These are phyloP conservation scores for Dendroctonus valens DNA, from an alignment of 1,140 invertebrate species.

Conservation along the genomic window DNA sequence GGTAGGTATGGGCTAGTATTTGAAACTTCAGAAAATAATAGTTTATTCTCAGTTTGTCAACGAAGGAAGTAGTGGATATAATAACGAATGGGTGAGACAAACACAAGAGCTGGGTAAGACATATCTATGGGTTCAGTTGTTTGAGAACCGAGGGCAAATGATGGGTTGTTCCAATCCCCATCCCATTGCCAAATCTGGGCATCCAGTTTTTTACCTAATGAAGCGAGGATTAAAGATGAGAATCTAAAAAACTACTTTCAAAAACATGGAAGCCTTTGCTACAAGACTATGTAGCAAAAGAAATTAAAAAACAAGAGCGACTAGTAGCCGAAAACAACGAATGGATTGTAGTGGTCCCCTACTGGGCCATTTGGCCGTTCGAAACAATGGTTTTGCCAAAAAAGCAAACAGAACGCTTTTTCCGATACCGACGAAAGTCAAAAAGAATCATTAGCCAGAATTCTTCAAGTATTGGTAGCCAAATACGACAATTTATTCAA, in stretches of 20 bases:
- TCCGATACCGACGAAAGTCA: constrained; percentile 66
- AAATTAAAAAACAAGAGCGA: constrained; percentile 76
- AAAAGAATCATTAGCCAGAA: constrained; percentile 66
- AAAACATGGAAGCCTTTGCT: constrained; percentile 74
- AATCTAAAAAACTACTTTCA: constrained; percentile 75
- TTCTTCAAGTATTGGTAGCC: constrained; percentile 83
- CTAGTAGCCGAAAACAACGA: constrained; percentile 80
- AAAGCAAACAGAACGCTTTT: constrained; percentile 71
- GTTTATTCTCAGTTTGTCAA: constrained; percentile 71
- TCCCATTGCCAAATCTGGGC: constrained; percentile 99
- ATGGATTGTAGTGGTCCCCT: constrained; percentile 93
- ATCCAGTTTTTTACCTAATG: constrained; percentile 88
- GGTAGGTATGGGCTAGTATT: not conserved
- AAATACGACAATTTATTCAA: constrained; percentile 98
- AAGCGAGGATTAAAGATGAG: constrained; percentile 76
- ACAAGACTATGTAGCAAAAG: constrained; percentile 80
- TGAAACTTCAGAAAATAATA: not conserved
- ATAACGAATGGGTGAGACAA: constrained; percentile 80
- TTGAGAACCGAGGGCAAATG: constrained; percentile 94
- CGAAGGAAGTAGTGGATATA: constrained; percentile 75
- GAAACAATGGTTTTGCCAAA: constrained; percentile 92
- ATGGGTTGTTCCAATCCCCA: constrained; percentile 99
- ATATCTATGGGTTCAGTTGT: constrained; percentile 95
- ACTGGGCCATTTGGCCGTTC: constrained; percentile 96
- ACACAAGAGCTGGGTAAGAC: constrained; percentile 72